Conservation (phyloP, 1,140 invertebrate species). For the Cydia pomonella region DNA sequence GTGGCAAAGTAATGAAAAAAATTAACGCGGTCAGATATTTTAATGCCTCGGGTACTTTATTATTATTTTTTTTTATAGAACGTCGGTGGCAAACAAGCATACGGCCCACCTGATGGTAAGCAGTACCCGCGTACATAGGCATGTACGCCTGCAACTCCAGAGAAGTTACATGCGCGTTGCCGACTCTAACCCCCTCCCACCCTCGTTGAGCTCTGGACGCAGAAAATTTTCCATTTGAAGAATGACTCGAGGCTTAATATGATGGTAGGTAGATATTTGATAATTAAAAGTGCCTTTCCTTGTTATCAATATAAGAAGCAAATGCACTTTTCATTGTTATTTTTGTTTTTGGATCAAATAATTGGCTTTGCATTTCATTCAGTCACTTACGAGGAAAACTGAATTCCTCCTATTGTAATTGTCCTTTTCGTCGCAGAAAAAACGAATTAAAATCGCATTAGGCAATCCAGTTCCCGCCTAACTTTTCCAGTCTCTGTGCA, state of each 20-base stretch:
- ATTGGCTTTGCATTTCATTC: conserved; percentile 11
- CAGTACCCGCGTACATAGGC: too few relatives aligned
- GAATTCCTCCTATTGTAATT: conserved; percentile 65
- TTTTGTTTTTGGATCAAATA: neutral
- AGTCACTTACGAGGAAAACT: conserved; percentile 14
- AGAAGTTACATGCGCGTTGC: too few relatives aligned
- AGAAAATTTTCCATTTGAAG: too few relatives aligned
- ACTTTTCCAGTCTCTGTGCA: conserved; percentile 73
- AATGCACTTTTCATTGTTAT: neutral
- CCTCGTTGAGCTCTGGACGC: too few relatives aligned
- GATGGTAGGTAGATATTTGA: neutral
- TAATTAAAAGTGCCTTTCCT: neutral
- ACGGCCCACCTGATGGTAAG: too few relatives aligned
- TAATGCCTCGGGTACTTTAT: too few relatives aligned
- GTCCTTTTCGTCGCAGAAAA: conserved; percentile 67
- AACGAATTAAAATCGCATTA: conserved; percentile 77
- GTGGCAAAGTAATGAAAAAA: too few relatives aligned
- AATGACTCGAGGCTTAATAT: neutral
- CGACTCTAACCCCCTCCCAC: too few relatives aligned
- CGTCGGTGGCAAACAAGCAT: too few relatives aligned
- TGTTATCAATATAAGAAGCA: conserved; percentile 7
- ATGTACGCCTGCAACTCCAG: too few relatives aligned
- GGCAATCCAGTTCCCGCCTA: conserved; percentile 68
- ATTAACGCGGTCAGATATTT: too few relatives aligned
- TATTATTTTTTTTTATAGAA: too few relatives aligned